A percentile compares a stretch with the other conserved stretches of the same genome.
Conservation (phyloP, 2,888 invertebrate species). For the Operophtera brumata region DNA sequence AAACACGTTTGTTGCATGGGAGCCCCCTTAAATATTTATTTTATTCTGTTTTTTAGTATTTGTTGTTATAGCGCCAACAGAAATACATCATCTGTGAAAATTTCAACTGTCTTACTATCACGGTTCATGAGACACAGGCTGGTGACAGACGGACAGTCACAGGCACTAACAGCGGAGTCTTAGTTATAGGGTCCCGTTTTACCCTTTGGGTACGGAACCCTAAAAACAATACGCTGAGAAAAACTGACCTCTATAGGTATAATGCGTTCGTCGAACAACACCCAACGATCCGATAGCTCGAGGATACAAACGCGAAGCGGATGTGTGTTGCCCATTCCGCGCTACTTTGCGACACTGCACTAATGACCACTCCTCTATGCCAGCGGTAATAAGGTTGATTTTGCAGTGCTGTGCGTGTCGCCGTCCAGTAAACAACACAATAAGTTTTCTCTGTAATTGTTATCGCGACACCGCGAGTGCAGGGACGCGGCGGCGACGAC, state of each 20-base stretch:
- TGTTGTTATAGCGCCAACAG: too few species aligned
- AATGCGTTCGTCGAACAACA: conserved; percentile 5
- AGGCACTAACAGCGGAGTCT: too few species aligned
- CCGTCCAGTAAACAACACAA: conserved; percentile 46
- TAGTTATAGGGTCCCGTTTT: too few species aligned
- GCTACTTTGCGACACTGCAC: conserved; percentile 30
- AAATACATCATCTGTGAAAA: too few species aligned
- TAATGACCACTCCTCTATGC: conserved; percentile 7
- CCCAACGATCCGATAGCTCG: conserved; percentile 14
- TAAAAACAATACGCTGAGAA: too few species aligned
- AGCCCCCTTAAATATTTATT: too few species aligned
- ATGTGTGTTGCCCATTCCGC: conserved; percentile 24
- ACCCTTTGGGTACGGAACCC: too few species aligned
- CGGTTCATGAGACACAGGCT: too few species aligned
- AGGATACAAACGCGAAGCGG: conserved; percentile 18
- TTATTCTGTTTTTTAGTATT: too few species aligned
- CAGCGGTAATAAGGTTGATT: conserved; percentile 22
- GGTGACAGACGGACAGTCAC: too few species aligned
- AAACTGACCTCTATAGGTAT: background rate
- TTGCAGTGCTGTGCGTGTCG: conserved; percentile 17
- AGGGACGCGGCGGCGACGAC: conserved; percentile 31
- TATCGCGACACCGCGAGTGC: conserved; percentile 63
- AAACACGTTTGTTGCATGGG: too few species aligned
- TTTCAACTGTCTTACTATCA: too few species aligned
- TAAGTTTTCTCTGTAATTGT: conserved; percentile 66